These are phyloP conservation scores for Mythimna albipuncta DNA, from an alignment of 2,888 invertebrate genomes.

Conservation along the genomic window DNA sequence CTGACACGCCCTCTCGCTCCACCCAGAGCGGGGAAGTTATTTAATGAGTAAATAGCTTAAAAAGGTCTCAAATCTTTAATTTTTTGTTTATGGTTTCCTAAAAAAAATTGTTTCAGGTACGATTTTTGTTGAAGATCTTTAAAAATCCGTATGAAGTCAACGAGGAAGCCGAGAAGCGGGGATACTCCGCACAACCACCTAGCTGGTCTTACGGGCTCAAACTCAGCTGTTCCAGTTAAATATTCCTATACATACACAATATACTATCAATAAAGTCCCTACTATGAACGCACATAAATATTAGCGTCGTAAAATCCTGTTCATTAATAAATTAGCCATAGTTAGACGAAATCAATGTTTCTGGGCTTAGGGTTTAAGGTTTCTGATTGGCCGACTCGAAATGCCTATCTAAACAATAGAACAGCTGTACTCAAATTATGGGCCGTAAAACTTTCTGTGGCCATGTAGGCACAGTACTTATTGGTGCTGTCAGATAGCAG, in stretches of 20 bases:
- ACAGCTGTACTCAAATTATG: too few species aligned
- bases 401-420: neutral
- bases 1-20: too few species aligned
- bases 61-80: too few species aligned
- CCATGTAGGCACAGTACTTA: too few species aligned
- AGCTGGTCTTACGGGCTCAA: slow-evolving; percentile 88
- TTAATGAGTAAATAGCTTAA: too few species aligned
- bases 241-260: neutral
- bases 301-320: neutral
- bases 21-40: too few species aligned
- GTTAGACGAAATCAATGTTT: neutral
- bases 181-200: slow-evolving; percentile 88
- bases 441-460: too few species aligned
- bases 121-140: slow-evolving; percentile 88
- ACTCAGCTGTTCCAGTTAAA: slow-evolving; percentile 90
- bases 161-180: slow-evolving; percentile 86
- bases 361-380: neutral
- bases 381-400: neutral
- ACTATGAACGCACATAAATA: neutral
- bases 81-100: too few species aligned
- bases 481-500: too few species aligned
- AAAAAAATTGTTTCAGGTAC: slow-evolving; percentile 79
- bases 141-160: slow-evolving; percentile 88
- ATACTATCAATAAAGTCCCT: neutral
- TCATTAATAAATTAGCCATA: neutral